These are phyloP conservation scores for Lutjanus campechanus DNA, from an alignment of 2,797 vertebrate species.

Conservation along the genomic window DNA sequence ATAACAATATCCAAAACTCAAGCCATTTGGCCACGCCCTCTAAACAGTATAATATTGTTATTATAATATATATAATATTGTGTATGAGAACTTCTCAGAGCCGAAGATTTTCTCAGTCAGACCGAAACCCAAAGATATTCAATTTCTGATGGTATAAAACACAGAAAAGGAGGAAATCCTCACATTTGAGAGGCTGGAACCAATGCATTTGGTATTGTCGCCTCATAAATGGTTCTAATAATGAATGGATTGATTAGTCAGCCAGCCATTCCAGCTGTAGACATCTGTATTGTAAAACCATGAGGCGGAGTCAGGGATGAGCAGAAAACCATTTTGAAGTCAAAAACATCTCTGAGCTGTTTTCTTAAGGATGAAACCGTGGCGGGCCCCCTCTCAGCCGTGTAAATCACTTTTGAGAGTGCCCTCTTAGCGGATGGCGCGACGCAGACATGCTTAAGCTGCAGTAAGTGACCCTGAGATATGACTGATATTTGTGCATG, in stretches of 20 bases:
- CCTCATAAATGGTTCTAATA: not conserved
- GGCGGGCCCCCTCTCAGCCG: conserved; percentile 39
- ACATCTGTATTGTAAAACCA: not conserved
- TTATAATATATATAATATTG: too few species aligned
- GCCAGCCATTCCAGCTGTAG: not conserved
- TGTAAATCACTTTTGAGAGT: conserved; percentile 50
- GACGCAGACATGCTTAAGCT: conserved; percentile 64
- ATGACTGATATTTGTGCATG: not conserved
- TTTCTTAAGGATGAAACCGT: conserved; percentile 58
- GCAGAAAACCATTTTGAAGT: conserved; percentile 50
- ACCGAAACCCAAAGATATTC: too few species aligned
- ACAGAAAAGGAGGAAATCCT: not conserved
- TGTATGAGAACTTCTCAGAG: too few species aligned
- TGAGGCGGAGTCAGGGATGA: conserved; percentile 19
- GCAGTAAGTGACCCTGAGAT: conserved; percentile 63
- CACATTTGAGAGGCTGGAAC: not conserved
- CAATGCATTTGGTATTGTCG: too few species aligned
- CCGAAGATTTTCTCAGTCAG: too few species aligned
- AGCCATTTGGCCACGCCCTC: too few species aligned
- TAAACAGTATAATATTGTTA: too few species aligned
- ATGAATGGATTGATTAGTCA: not conserved
- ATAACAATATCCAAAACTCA: too few species aligned
- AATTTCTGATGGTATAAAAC: not conserved
- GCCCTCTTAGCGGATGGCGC: conserved; percentile 35
- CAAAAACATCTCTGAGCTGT: conserved; percentile 47